These are phyloP conservation scores for Etheostoma spectabile DNA, from an alignment of 2,113 vertebrate genomes.

Conservation along the genomic window DNA sequence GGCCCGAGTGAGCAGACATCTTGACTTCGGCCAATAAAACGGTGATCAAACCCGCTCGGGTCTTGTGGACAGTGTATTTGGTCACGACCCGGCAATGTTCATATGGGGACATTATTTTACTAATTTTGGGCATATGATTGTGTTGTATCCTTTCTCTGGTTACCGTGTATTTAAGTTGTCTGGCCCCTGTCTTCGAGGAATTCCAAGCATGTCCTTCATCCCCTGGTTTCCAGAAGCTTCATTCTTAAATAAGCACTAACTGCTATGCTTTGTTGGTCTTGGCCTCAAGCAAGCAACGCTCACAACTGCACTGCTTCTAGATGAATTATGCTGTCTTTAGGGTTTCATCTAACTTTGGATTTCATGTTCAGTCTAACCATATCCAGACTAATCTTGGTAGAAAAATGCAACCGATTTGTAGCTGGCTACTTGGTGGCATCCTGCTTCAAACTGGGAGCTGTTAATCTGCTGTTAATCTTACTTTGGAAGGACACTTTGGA, in stretches of 20 bases:
- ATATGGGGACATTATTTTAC: not conserved
- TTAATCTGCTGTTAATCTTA: constrained; percentile 68
- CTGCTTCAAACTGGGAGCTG: constrained; percentile 24
- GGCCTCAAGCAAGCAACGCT: not conserved
- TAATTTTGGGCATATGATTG: not conserved
- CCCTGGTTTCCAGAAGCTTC: constrained; percentile 58
- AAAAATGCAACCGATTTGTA: constrained; percentile 27
- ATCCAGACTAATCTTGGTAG: not conserved
- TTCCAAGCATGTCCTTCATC: constrained; percentile 62
- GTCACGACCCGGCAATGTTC: constrained; percentile 23
- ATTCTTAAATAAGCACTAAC: constrained; percentile 25
- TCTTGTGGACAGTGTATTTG: constrained; percentile 4
- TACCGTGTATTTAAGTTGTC: not conserved
- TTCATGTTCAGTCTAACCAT: not conserved
- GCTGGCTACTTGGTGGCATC: constrained; percentile 36
- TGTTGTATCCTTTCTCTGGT: not conserved
- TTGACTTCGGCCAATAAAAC: constrained; percentile 73
- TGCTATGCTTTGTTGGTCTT: not conserved
- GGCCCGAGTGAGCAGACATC: constrained; percentile 80
- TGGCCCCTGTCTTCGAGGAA: constrained; percentile 51
- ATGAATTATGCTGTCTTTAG: not conserved
- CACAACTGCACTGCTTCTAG: not conserved
- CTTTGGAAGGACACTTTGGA: constrained; percentile 27
- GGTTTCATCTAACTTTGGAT: not conserved
- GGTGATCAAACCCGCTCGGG: constrained; percentile 52